Conservation (phyloP, 2,888 invertebrate species). For the Tenthredo livida region DNA sequence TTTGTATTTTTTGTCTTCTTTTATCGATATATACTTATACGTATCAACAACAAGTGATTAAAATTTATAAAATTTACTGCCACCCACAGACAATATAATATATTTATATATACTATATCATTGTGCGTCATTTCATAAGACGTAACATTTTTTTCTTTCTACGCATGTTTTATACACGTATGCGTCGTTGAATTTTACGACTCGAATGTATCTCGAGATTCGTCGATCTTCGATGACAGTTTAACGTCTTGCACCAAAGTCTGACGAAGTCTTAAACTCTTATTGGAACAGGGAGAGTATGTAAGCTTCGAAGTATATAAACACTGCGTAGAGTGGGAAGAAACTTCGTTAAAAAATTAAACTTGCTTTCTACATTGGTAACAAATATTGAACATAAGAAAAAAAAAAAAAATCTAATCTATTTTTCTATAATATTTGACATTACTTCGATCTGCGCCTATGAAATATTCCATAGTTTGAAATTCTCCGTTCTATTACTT, state of each 20-base stretch:
- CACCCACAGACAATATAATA: not conserved
- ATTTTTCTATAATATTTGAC: too few species aligned
- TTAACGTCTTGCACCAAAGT: not conserved
- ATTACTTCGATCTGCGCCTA: too few species aligned
- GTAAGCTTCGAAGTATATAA: not conserved
- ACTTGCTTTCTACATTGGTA: too few species aligned
- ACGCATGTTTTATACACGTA: not conserved
- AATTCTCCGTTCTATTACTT: too few species aligned
- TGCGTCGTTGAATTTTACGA: not conserved
- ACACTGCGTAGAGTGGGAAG: too few species aligned
- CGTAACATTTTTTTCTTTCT: not conserved
- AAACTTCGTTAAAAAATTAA: too few species aligned
- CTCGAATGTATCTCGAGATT: conserved; percentile 16
- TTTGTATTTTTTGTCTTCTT: not conserved
- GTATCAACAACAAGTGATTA: not conserved
- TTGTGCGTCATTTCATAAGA: not conserved
- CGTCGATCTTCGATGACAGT: not conserved
- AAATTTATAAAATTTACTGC: not conserved
- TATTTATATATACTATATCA: not conserved
- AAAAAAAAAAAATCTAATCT: too few species aligned
- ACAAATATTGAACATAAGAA: too few species aligned
- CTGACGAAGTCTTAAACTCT: not conserved
- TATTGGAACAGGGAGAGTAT: not conserved
- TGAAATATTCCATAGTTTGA: too few species aligned
- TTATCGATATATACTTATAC: too few species aligned